Evolutionary conservation across 2,797 vertebrate genomes (phyloP).

Genomic region (Mergus octosetaceus): DNA sequence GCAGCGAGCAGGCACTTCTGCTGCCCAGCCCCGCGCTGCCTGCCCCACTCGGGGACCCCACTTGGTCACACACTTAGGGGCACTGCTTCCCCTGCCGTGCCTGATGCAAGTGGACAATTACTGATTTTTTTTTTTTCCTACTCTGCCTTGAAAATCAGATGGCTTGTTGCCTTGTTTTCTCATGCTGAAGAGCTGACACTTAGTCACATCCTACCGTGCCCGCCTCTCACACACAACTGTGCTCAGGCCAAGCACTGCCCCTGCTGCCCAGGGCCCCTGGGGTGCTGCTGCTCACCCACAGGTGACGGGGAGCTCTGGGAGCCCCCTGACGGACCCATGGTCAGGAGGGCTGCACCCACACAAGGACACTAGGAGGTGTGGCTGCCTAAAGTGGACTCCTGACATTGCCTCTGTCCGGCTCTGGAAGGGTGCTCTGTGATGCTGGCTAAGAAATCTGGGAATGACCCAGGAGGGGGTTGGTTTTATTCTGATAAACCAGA

Average conservation of each 20-base stretch:
- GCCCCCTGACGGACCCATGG: neutral
- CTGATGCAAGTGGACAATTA: slow-evolving; percentile 40
- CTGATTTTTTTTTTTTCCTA: slow-evolving; percentile 39
- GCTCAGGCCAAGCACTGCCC: neutral
- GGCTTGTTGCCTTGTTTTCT: neutral
- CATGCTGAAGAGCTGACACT: slow-evolving; percentile 32
- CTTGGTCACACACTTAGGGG: neutral
- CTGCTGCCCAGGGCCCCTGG: neutral
- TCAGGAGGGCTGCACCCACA: neutral
- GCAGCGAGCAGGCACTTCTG: neutral
- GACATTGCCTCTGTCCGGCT: neutral
- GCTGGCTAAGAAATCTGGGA: neutral
- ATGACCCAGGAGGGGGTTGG: neutral
- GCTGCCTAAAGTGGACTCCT: neutral
- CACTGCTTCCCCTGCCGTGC: neutral
- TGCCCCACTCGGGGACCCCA: neutral
- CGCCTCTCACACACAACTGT: neutral
- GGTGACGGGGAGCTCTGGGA: neutral
- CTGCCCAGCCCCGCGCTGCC: neutral
- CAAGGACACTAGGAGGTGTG: neutral
- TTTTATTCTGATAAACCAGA: neutral
- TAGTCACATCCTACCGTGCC: slow-evolving; percentile 29
- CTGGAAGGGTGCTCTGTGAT: accelerated
- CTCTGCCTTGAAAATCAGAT: slow-evolving; percentile 53
- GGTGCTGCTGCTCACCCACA: neutral